Base-by-base conservation (phyloP, 2,797 vertebrate species). In the Chloroceryle inda region DNA sequence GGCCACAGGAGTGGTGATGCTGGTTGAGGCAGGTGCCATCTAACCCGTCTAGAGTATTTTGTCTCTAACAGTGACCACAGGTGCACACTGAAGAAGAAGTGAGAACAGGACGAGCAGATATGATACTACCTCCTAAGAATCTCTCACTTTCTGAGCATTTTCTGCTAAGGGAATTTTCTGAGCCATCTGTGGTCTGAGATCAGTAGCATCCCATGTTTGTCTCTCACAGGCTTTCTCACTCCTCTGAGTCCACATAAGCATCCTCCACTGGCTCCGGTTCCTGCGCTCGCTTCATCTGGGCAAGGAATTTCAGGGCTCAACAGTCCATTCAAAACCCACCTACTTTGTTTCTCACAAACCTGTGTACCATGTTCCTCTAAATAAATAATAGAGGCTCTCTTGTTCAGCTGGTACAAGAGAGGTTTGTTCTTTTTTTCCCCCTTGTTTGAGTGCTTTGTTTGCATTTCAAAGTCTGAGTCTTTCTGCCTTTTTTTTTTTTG, bases 351-450 rank as follows among this genome's bases (percentile, higher is more conserved):
- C 59, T 52, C 6, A 9, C 85, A 64, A 74, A 94, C 85, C 93
- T 88, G 76, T 5, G 76, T 15, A 45, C 87, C 72, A 3, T 68
- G 72, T n/a, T 89, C 44, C 49, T 81, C 82, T 15, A 12, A 40
- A 80, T 35, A 55, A 88, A 45, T 63, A 50, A 95, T n/a, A 91
- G n/a, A 95, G 62, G n/a, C 66, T 68, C 76, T 55, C 58, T 95
- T 96, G 96, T 96, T 84, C 10, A 18, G 61, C 45, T 78, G 79
- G 24, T 66, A 95, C 91, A 95, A 92, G 85, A 55, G 88, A 78
- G 85, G 67, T 78, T 92, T 94, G 85, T 94, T 97, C 89, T 72
- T 53, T 53, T 67, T 58, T 69, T 62, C 89, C 67, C 37, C 45
- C 35, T 72, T 4, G 8, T 79, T 81, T 84, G 82, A 88, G 76